These are phyloP conservation scores for Chlorops oryzae DNA, from an alignment of 1,140 invertebrate species.

Conservation along the genomic window DNA sequence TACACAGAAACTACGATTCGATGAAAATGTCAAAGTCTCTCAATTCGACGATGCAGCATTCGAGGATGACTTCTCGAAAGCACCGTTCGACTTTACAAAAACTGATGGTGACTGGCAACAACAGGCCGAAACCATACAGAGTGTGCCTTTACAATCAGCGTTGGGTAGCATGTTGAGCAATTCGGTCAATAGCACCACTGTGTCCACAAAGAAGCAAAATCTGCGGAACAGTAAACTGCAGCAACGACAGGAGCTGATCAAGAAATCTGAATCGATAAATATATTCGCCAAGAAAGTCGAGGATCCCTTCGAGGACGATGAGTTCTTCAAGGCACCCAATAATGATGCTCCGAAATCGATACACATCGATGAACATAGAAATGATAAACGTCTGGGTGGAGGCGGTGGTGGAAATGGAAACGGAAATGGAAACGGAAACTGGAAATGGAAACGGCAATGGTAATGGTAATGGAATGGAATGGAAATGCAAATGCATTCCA, in stretches of 20 bases:
- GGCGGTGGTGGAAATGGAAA: neutral
- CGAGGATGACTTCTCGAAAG: constrained; percentile 46
- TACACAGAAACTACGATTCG: constrained; percentile 44
- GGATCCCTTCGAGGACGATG: constrained; percentile 81
- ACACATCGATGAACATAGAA: neutral
- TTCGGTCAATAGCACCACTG: constrained; percentile 4
- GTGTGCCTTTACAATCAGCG: too few relatives aligned
- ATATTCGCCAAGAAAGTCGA: constrained; percentile 71
- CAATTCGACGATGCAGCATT: constrained; percentile 45
- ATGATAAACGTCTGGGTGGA: neutral
- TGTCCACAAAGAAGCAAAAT: constrained; percentile 28
- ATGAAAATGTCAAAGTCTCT: constrained; percentile 47
- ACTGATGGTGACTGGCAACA: constrained; percentile 20
- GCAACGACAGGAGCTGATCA: constrained; percentile 55
- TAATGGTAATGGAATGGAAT: constrained; percentile 5
- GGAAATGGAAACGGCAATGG: constrained; percentile 8
- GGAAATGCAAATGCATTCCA: constrained; percentile 26
- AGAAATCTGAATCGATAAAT: constrained; percentile 81
- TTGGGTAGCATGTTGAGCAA: too few relatives aligned
- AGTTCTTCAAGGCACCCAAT: constrained; percentile 63
- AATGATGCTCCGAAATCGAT: constrained; percentile 16
- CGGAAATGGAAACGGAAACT: constrained; percentile 5
- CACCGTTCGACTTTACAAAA: constrained; percentile 44
- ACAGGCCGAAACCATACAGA: constrained; percentile 16
- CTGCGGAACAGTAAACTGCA: constrained; percentile 34